Conservation (phyloP, 2,797 vertebrate species). For the Nasua narica region DNA sequence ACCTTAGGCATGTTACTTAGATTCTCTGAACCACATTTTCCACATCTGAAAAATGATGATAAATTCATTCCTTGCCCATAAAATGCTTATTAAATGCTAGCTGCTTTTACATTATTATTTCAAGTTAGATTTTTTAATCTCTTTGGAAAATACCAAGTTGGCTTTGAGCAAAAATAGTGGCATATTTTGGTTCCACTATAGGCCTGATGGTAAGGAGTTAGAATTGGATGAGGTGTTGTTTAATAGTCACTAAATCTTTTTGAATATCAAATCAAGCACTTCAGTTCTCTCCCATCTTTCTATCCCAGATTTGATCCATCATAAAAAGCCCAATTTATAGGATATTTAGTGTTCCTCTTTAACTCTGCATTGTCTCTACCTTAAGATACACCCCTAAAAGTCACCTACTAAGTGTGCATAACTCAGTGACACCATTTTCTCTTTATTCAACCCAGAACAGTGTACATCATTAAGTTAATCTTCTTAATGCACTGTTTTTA, state of each 20-base stretch:
- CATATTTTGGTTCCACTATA: not conserved
- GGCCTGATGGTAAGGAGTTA: not conserved
- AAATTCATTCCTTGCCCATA: not conserved
- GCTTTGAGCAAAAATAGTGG: not conserved
- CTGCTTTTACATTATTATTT: not conserved
- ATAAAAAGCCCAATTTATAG: not conserved
- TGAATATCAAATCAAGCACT: not conserved
- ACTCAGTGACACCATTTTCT: not conserved
- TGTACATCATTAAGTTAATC: not conserved
- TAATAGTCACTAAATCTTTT: not conserved
- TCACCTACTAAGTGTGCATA: not conserved
- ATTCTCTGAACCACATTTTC: not conserved
- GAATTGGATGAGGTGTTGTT: not conserved
- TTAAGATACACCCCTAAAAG: not conserved
- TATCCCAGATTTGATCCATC: not conserved
- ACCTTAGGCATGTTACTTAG: not conserved
- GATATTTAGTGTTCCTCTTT: not conserved
- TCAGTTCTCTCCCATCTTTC: not conserved
- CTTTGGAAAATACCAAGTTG: not conserved
- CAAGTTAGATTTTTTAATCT: not conserved
- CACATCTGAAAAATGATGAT: not conserved
- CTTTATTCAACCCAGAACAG: not conserved
- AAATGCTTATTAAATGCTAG: not conserved
- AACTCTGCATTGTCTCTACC: not conserved
- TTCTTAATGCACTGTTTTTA: not conserved